Percentiles rank a stretch among this genome's conserved stretches.
Conservation (phyloP, 2,888 invertebrate genomes). For the Tortricodes alternella region DNA sequence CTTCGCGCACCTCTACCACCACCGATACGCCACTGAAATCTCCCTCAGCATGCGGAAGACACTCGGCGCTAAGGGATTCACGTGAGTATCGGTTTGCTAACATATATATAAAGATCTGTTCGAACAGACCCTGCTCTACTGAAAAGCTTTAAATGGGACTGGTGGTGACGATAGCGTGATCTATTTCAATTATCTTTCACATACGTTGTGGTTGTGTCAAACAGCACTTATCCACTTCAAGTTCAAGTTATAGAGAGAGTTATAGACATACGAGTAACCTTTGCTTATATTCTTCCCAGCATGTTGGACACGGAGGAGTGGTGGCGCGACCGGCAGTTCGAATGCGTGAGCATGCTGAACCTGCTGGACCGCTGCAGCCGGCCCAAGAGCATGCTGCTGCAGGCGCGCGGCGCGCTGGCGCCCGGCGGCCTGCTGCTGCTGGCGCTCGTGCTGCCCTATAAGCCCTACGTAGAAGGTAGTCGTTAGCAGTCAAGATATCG, state of each 20-base stretch:
- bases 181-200: too few relatives aligned
- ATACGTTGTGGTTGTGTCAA: too few relatives aligned
- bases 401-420: constrained; percentile 87
- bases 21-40: constrained; percentile 94
- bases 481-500: neutral
- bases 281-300: constrained; percentile 73
- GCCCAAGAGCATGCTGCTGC: constrained; percentile 89
- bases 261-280: too few relatives aligned
- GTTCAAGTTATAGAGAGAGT: too few relatives aligned
- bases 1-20: constrained; percentile 87
- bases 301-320: constrained; percentile 86
- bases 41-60: constrained; percentile 94
- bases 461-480: constrained; percentile 96
- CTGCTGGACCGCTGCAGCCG: constrained; percentile 95
- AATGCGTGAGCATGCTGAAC: constrained; percentile 95
- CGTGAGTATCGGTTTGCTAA: constrained; percentile 77
- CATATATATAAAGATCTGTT: neutral
- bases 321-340: constrained; percentile 86
- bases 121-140: too few relatives aligned
- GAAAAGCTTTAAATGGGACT: too few relatives aligned
- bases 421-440: constrained; percentile 90
- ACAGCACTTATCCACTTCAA: too few relatives aligned
- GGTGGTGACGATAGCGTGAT: too few relatives aligned
- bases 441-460: constrained; percentile 97
- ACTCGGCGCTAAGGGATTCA: constrained; percentile 89